Conservation (phyloP, 2,888 invertebrate genomes). For the Prosapia bicincta region DNA sequence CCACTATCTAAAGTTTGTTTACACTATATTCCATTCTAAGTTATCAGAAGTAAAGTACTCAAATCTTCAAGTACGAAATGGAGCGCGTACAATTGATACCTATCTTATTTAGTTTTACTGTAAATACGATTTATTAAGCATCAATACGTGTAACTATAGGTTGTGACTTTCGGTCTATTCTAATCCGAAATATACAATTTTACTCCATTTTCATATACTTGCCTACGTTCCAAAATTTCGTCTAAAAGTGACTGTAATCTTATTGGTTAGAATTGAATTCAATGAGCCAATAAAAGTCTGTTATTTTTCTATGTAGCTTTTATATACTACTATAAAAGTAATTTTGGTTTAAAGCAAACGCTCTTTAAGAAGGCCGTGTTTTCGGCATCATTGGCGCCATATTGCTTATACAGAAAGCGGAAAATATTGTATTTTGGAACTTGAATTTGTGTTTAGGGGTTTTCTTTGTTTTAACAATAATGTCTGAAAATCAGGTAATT, state of each 20-base stretch:
- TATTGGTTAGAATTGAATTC: neutral
- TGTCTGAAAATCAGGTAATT: slow-evolving; percentile 41
- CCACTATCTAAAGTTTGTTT: no score
- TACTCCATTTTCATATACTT: neutral
- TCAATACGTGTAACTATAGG: no score
- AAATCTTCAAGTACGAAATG: neutral
- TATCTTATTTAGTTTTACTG: neutral
- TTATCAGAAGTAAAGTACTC: neutral
- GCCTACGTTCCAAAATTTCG: neutral
- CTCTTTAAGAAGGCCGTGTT: neutral
- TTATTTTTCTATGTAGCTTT: neutral
- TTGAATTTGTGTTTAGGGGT: neutral
- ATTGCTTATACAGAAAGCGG: slow-evolving; percentile 20
- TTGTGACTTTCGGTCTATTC: no score
- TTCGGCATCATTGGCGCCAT: slow-evolving; percentile 33
- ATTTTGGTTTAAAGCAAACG: neutral
- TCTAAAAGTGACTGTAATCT: neutral
- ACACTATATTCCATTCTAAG: no score
- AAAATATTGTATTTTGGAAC: neutral
- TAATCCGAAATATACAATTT: no score
- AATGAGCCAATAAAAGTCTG: slow-evolving; percentile 8
- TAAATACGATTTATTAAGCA: neutral
- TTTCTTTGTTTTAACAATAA: slow-evolving; percentile 22
- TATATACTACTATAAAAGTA: neutral
- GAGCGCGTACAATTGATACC: neutral